Evolutionary conservation across 2,113 vertebrate species (phyloP), one percentile per base, ranked within the genome.

Genomic region (Gymnocephalus cernua): DNA sequence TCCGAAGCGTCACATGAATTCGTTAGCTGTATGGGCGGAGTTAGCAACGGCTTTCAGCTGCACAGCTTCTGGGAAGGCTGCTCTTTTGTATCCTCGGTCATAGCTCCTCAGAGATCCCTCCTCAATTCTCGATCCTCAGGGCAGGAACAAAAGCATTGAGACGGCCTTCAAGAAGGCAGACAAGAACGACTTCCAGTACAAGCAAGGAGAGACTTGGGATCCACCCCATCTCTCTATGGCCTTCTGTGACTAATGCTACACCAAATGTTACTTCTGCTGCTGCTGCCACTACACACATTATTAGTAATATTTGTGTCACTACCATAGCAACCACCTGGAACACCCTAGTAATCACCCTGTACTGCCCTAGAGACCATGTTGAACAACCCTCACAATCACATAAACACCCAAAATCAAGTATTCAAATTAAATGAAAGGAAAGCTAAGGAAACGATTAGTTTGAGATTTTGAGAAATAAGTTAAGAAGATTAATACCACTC

Each of bases 301-400:
- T n/a, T 50, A 62, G 1, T 45, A 84, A 27, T 57, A 71, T n/a
- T 29, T 21, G 18, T 54, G 56, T 70, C 35, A 56, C n/a, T 59
- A 68, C 73, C 57, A 82, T 71, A 65, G 67, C 47, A 73, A 83
- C 57, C 58, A 58, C 16, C 27, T 67, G 63, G 35, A 78, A 12
- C 25, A 67, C 47, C 47, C 58, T 57, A 74, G 29, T 58, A 79
- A 58, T 48, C 58, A 59, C 7, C 10, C 63, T 51, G 45, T n/a
- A 18, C 23, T 61, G 44, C 68, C 62, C 29, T 57, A 25, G 68
- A 68, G 63, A 77, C 68, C 44, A 45, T 14, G 41, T 53, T 51
- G 64, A 63, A 48, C 61, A 81, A 81, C 23, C 47, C 35, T 70
- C 29, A 58, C 21, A 65, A 41, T 54, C 66, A 23, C 66, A 63